A percentile compares a stretch with the other conserved stretches of the same genome.
Evolutionary conservation across 2,888 invertebrate genomes (phyloP).

Genomic region (Frankliniella fusca): DNA sequence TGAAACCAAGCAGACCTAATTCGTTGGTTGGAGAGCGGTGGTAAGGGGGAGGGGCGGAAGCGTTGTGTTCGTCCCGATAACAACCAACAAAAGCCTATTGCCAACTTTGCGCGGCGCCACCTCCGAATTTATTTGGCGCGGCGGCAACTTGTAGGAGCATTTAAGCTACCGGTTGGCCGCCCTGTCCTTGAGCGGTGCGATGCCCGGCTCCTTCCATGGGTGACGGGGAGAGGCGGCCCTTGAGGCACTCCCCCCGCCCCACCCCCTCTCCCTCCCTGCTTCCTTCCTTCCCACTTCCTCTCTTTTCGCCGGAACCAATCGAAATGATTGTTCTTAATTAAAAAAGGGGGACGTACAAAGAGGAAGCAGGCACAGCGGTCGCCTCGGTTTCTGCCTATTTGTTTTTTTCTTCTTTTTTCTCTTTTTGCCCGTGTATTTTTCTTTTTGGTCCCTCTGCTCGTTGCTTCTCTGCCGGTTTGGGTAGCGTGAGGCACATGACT

Average conservation of each 20-base stretch:
- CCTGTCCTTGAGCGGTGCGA: background rate
- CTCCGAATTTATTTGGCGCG: background rate
- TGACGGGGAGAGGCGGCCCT: no score
- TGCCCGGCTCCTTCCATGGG: no score
- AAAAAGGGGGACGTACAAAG: background rate
- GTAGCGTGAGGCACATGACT: no score
- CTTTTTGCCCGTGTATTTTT: no score
- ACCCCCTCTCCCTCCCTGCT: no score
- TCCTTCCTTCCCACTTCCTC: no score
- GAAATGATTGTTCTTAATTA: constrained; percentile 9
- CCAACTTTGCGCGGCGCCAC: background rate
- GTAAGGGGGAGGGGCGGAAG: background rate
- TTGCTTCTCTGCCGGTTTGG: no score
- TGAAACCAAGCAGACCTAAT: constrained; percentile 24
- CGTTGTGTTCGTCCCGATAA: background rate
- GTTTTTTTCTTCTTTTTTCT: no score
- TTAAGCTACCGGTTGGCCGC: background rate
- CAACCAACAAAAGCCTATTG: background rate
- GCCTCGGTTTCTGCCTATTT: no score
- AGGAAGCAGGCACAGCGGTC: no score
- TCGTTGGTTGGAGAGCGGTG: background rate
- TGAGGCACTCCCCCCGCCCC: no score
- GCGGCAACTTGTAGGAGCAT: background rate
- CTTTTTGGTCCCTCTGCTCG: no score
- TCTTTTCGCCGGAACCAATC: background rate